Evolutionary conservation across 2,888 invertebrate species (phyloP), one percentile per base, ranked within the genome.

Genomic region (Scaptomyza flava): DNA sequence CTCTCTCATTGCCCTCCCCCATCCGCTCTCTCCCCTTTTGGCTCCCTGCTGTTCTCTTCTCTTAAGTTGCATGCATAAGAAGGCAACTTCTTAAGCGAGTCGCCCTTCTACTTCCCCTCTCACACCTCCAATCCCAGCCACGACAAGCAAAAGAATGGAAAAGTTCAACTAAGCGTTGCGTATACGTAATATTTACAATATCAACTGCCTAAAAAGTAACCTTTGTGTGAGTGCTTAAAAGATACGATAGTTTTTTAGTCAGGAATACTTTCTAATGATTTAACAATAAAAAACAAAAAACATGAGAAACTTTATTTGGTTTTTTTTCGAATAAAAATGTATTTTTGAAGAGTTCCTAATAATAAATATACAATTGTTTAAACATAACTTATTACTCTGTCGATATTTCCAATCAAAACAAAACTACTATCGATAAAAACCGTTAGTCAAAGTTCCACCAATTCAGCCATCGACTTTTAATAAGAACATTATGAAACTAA

Each of bases 11-110:
- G 2, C 8, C 2, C 8, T 12, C 34, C 6, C n/a, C 0, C n/a
- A n/a, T n/a, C n/a, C n/a, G n/a, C n/a, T n/a, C n/a, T n/a, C 12
- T 12, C 36, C 12, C 11, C 36, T n/a, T 14, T n/a, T 14, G 2
- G 8, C 0, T 2, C 6, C 14, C 14, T 30, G 17, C 17, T 31
- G 3, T n/a, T 46, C 52, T 30, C 50, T 17, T 27, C 31, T 45
- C 30, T 41, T 59, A 60, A 65, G 60, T 67, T 79, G 69, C 82
- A 77, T 77, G 74, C 79, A 81, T 81, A 79, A 79, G 75, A 72
- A 84, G 71, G 62, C 57, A 65, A 62, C 52, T 56, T 81, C 58
- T 64, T 71, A 59, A 42, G 48, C 56, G 47, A 33, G 42, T 17
- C 60, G 9, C 60, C 36, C 36, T 36, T 50, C 14, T 12, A 6